Evolutionary conservation across 2,888 invertebrate species (phyloP).

Genomic region (Megastigmus dorsalis): DNA sequence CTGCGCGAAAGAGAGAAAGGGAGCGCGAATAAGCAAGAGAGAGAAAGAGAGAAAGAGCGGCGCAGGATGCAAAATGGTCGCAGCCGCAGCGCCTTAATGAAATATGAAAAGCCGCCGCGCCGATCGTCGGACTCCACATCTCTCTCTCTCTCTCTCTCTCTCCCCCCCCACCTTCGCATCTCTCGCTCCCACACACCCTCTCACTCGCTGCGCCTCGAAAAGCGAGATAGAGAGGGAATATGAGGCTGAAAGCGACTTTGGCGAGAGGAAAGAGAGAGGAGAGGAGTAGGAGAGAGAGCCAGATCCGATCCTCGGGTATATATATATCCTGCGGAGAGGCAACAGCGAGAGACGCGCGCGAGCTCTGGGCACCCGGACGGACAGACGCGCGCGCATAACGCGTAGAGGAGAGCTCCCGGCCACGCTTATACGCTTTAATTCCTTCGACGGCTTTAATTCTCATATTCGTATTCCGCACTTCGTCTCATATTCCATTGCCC

Average conservation of each 20-base stretch:
- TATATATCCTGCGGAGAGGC: constrained; percentile 41
- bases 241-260: constrained; percentile 57
- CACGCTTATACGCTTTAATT: constrained; percentile 72
- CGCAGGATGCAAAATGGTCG: constrained; percentile 61
- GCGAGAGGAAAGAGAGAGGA: constrained; percentile 56
- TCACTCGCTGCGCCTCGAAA: neutral
- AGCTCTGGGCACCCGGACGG: too few relatives aligned
- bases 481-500: constrained; percentile 55
- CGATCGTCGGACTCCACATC: constrained; percentile 41
- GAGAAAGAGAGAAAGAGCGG: constrained; percentile 1
- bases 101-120: constrained; percentile 66
- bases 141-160: neutral
- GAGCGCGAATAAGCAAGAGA: too few relatives aligned
- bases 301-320: constrained; percentile 69
- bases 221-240: neutral
- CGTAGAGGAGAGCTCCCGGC: constrained; percentile 60
- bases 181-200: neutral
- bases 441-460: constrained; percentile 74
- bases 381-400: constrained; percentile 57
- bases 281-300: constrained; percentile 52
- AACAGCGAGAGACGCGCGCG: constrained; percentile 51
- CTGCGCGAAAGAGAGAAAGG: neutral
- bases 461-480: constrained; percentile 72
- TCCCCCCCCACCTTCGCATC: constrained; percentile 24
- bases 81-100: constrained; percentile 64